Base-by-base conservation (phyloP, 2,797 vertebrate genomes). In the Catharus ustulatus region DNA sequence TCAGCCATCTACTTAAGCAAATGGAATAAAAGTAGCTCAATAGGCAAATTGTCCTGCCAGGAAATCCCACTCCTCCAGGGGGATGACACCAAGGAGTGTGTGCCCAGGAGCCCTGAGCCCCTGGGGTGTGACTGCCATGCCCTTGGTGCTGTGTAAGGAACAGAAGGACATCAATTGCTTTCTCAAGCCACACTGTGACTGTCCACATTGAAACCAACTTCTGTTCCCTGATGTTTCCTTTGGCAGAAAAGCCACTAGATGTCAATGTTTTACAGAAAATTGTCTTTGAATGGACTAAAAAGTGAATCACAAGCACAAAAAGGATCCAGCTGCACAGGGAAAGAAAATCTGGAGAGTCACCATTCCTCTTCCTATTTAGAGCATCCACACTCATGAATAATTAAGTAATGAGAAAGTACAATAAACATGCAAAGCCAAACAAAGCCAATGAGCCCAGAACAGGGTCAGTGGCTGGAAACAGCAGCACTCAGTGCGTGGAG, bases 251-350 rank as follows among this genome's bases (percentile, higher is more conserved):
- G 57, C 98, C 98, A 97, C 98, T 97, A 98, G 98, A 96, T 97
- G 98, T 97, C 98, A 97, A 94, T 97, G 96, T 97, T 97, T 88
- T 95, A 96, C 96, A 95, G 71, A 82, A 97, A 95, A 97, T 86
- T 75, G 71, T 73, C 55, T 84, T 49, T 23, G 68, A 30, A 23
- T 4, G 8, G 45, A 63, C 48, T 58, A 30, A 38, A 75, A 79
- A 80, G 67, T 3, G 22, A 81, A 75, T 77, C 57, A 3, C 46
- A 59, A 71, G n/a, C 72, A 57, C 34, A 2, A 6, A 85, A 71
- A 46, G 27, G 52, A 82, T 61, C 42, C 42, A 49, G 19, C 10
- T 64, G 42, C 45, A 85, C 15, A 17, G 48, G 29, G 38, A 75
- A 69, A 80, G 62, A 58, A 74, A 85, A 87, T 40, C 13, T 19